Conservation (phyloP, 1,140 invertebrate genomes). For the Drosophila nebulosa region DNA sequence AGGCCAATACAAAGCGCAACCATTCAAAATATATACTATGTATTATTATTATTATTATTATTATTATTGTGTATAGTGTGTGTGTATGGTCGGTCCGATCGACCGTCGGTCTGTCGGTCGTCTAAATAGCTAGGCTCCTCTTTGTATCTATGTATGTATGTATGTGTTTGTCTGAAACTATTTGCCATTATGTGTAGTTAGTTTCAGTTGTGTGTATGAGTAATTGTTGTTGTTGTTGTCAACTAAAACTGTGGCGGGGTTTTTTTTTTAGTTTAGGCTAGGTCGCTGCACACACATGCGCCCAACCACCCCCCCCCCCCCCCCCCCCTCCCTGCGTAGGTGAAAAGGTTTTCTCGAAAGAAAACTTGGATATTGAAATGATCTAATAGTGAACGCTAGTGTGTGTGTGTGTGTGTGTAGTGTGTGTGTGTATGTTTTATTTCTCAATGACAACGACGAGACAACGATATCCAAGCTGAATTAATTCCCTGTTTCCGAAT, state of each 20-base stretch:
- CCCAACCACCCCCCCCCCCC: no score
- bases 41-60: slow-evolving; percentile 33
- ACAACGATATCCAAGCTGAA: background rate
- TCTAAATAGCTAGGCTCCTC: background rate
- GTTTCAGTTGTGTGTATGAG: slow-evolving; percentile 1
- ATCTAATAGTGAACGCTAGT: background rate
- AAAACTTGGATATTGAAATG: background rate
- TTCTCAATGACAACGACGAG: background rate
- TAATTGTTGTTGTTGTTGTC: slow-evolving; percentile 1
- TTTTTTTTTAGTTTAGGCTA: background rate
- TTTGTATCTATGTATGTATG: background rate
- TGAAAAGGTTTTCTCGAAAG: background rate
- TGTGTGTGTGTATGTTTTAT: no score
- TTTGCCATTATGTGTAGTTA: slow-evolving; percentile 28
- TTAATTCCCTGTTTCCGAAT: slow-evolving; percentile 1
- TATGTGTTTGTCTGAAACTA: background rate
- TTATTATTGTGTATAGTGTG: background rate
- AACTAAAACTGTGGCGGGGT: background rate
- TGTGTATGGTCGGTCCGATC: no score
- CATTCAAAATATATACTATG: slow-evolving; percentile 76
- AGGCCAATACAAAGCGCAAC: slow-evolving; percentile 77
- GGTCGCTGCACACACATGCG: background rate
- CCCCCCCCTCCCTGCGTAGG: background rate
- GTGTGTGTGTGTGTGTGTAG: no score
- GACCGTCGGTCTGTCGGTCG: background rate